Evolutionary conservation across 1,140 invertebrate genomes (phyloP).

Genomic region (Zeugodacus cucurbitae): DNA sequence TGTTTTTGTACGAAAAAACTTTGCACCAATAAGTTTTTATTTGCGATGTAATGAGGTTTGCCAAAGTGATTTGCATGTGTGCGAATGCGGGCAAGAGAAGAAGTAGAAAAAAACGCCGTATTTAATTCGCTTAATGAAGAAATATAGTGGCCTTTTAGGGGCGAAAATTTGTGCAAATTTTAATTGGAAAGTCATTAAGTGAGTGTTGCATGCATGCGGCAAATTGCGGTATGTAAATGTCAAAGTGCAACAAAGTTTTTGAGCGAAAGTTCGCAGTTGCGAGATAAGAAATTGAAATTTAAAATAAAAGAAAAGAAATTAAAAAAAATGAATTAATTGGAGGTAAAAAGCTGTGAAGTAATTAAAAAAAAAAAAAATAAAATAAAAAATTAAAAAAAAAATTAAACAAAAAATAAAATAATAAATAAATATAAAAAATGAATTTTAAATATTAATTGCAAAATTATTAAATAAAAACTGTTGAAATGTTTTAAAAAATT

Average conservation of each 20-base stretch:
- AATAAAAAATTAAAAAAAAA: neutral
- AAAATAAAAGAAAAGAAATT: neutral
- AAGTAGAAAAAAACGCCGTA: neutral
- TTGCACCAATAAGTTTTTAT: conserved; percentile 41
- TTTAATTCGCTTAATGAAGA: conserved; percentile 3
- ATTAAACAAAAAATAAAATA: neutral
- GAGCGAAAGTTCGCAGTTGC: neutral
- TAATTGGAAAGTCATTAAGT: conserved; percentile 37
- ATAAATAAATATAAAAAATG: neutral
- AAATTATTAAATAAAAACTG: neutral
- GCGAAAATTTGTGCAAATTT: conserved; percentile 35
- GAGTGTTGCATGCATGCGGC: conserved; percentile 36
- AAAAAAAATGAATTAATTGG: neutral
- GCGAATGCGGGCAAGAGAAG: neutral
- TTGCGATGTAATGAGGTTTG: conserved; percentile 40
- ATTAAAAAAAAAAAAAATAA: neutral
- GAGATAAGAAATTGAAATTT: neutral
- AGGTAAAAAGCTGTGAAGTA: neutral
- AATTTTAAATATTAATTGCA: neutral
- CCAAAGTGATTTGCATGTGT: conserved; percentile 40
- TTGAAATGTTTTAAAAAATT: too few relatives aligned
- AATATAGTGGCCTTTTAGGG: conserved; percentile 28
- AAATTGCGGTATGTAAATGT: conserved; percentile 33
- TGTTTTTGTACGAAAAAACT: neutral
- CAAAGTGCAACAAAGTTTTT: conserved; percentile 30